These are phyloP conservation scores for Hirtodrosophila histrioides DNA, from an alignment of 2,888 invertebrate genomes.

Conservation along the genomic window DNA sequence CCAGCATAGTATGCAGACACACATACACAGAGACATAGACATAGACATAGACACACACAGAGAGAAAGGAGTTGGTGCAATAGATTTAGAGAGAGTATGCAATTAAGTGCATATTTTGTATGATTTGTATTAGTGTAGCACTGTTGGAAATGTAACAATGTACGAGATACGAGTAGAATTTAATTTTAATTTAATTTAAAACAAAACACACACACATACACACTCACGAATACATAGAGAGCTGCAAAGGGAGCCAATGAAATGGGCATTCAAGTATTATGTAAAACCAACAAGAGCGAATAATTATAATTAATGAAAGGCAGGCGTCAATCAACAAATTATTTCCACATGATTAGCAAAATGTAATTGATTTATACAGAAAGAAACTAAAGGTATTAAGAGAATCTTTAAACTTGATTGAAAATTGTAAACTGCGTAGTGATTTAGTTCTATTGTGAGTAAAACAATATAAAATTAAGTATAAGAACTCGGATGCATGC, in stretches of 20 bases:
- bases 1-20: slow-evolving; percentile 1
- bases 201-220: slow-evolving; percentile 2
- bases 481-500: slow-evolving; percentile 17
- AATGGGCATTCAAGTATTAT: not conserved
- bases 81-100: slow-evolving; percentile 6
- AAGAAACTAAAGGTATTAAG: no score
- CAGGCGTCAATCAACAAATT: no score
- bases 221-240: not conserved
- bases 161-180: not conserved
- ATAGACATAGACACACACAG: slow-evolving; percentile 4
- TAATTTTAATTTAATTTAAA: slow-evolving; percentile 8
- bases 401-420: no score
- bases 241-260: slow-evolving; percentile 15
- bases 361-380: no score
- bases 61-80: slow-evolving; percentile 4
- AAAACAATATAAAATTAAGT: no score
- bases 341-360: no score
- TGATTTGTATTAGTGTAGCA: slow-evolving; percentile 11
- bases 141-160: not conserved
- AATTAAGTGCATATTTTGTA: slow-evolving; percentile 21
- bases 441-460: no score
- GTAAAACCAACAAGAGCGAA: not conserved
- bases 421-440: no score
- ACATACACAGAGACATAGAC: slow-evolving; percentile 16
- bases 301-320: not conserved